These are phyloP conservation scores for Cerceris rybyensis DNA, from an alignment of 2,888 invertebrate species.

Conservation along the genomic window DNA sequence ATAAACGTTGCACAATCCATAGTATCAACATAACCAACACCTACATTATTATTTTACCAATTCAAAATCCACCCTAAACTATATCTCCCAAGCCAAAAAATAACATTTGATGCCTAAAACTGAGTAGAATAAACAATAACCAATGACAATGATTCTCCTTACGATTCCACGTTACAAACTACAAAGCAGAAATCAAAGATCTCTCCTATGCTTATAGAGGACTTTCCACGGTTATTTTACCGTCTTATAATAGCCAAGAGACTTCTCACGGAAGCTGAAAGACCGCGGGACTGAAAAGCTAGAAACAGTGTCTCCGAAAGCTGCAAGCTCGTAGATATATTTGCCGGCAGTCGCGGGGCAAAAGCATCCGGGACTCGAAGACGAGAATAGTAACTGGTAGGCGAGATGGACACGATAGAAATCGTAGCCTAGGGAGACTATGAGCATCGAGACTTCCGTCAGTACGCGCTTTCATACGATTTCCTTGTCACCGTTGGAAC, in stretches of 20 bases:
- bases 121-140: too few species aligned
- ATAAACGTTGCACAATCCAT: too few species aligned
- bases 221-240: not conserved
- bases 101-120: too few species aligned
- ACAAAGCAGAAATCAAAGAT: too few species aligned
- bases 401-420: constrained; percentile 64
- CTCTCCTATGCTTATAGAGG: too few species aligned
- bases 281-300: constrained; percentile 48
- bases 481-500: constrained; percentile 7
- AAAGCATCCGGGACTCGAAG: constrained; percentile 77
- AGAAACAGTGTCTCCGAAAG: constrained; percentile 63
- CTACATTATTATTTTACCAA: too few species aligned
- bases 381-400: constrained; percentile 81
- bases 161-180: too few species aligned
- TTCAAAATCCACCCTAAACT: too few species aligned
- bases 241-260: not conserved
- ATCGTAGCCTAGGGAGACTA: constrained; percentile 54
- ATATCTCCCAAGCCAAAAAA: too few species aligned
- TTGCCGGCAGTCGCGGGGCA: constrained; percentile 71
- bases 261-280: constrained; percentile 20
- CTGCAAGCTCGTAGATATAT: constrained; percentile 77
- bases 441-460: constrained; percentile 36
- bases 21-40: too few species aligned
- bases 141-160: too few species aligned
- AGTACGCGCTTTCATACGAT: constrained; percentile 17